Evolutionary conservation across 2,113 vertebrate species (phyloP).

Genomic region (Mustela nigripes): DNA sequence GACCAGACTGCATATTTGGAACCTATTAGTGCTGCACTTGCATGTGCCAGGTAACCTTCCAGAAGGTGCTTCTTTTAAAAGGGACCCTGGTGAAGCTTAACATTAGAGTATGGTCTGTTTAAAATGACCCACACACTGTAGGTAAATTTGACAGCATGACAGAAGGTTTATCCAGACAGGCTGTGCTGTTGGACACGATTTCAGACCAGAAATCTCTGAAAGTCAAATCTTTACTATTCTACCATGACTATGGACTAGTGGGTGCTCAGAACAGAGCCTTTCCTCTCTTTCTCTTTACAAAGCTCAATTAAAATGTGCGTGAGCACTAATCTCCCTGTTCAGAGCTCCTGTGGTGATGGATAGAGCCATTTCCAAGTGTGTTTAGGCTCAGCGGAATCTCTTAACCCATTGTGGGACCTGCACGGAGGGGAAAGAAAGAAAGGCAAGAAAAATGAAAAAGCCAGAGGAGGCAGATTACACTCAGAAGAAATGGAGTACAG

Average conservation of each 20-base stretch:
- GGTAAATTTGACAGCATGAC: not conserved
- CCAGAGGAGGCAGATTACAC: not conserved
- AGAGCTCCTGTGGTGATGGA: not conserved
- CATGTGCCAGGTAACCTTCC: not conserved
- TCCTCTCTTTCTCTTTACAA: rapidly evolving
- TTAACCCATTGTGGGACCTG: constrained; percentile 61
- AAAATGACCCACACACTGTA: not conserved
- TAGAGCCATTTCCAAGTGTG: constrained; percentile 64
- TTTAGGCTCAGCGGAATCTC: constrained; percentile 27
- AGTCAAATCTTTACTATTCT: constrained; percentile 38
- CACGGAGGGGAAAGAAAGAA: not conserved
- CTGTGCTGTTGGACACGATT: not conserved
- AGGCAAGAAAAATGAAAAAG: not conserved
- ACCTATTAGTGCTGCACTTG: not conserved
- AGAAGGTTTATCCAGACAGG: not conserved
- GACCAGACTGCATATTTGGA: not conserved
- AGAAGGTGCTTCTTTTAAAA: not conserved
- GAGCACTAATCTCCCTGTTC: not conserved
- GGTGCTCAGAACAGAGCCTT: not conserved
- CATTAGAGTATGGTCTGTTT: not conserved
- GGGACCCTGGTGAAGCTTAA: not conserved
- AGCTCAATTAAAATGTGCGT: not conserved
- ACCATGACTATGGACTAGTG: rapidly evolving
- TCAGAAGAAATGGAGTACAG: not conserved
- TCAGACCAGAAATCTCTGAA: constrained; percentile 41